phyloP scores from a whole-genome alignment of 2,888 invertebrate genomes.

The Idaea aversata region DNA sequence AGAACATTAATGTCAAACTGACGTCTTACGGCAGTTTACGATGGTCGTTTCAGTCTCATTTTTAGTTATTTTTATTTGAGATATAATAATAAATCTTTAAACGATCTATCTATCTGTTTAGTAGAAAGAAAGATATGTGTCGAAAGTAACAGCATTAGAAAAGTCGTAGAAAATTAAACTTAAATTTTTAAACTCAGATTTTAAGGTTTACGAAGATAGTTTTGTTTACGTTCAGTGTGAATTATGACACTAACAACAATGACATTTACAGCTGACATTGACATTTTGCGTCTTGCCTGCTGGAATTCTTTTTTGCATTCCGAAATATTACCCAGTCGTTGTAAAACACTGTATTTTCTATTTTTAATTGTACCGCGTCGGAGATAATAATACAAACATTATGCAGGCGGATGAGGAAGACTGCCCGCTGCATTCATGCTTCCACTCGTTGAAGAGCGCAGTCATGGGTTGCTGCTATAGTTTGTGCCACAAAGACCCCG shows the following conservation, averaged over 20 bases:
- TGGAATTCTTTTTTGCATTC: slow-evolving; percentile 12
- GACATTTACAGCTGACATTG: slow-evolving; percentile 10
- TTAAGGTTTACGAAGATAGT: too few relatives aligned
- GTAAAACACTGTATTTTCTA: slow-evolving; percentile 64
- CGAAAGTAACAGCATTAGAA: too few relatives aligned
- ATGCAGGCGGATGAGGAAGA: slow-evolving; percentile 75
- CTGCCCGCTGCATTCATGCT: slow-evolving; percentile 73
- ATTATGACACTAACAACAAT: neutral
- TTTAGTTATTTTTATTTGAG: too few relatives aligned
- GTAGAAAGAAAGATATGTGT: too few relatives aligned
- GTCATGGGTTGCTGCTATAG: slow-evolving; percentile 87
- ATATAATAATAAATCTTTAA: too few relatives aligned
- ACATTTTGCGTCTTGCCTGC: slow-evolving; percentile 3
- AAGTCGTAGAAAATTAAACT: too few relatives aligned
- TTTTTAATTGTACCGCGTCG: slow-evolving; percentile 56
- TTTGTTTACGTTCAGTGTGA: too few relatives aligned
- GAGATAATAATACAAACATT: slow-evolving; percentile 64
- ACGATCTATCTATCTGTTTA: too few relatives aligned
- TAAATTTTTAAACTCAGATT: too few relatives aligned
- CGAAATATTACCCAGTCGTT: slow-evolving; percentile 33
- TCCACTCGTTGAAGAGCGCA: slow-evolving; percentile 69
- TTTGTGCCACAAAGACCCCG: slow-evolving; percentile 85
- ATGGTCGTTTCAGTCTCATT: too few relatives aligned
- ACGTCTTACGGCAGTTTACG: too few relatives aligned
- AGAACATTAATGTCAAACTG: neutral